These are phyloP conservation scores for Chromobotia macracanthus DNA, from an alignment of 2,797 vertebrate genomes.

Conservation along the genomic window DNA sequence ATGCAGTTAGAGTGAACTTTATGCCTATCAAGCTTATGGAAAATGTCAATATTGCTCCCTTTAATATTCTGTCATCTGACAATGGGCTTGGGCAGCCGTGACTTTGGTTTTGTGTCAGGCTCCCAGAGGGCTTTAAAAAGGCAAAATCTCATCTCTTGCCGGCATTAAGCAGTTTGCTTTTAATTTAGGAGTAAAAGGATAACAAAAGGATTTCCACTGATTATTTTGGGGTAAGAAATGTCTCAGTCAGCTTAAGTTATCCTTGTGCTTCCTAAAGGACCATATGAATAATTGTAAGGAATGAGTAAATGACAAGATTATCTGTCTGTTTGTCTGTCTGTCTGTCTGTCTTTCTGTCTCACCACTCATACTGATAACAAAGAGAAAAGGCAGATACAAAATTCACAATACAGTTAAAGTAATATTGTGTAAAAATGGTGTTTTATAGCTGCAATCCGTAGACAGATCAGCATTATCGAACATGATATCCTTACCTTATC, in stretches of 20 bases:
- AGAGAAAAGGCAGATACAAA: too few relatives aligned
- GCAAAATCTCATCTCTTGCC: constrained; percentile 39
- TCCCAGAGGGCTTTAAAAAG: constrained; percentile 47
- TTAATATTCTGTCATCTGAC: constrained; percentile 60
- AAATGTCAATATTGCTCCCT: constrained; percentile 60
- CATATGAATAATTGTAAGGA: constrained; percentile 16
- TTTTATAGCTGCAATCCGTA: too few relatives aligned
- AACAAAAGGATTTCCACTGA: constrained; percentile 62
- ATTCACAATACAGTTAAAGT: too few relatives aligned
- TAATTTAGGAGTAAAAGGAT: constrained; percentile 63
- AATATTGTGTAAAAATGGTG: too few relatives aligned
- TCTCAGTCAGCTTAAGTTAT: constrained; percentile 54
- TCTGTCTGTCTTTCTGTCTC: background rate
- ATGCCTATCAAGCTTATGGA: constrained; percentile 49
- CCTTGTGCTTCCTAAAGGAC: constrained; percentile 49
- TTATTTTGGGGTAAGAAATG: constrained; percentile 52
- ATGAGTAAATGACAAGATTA: constrained; percentile 12
- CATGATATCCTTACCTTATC: too few relatives aligned
- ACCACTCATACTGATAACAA: too few relatives aligned
- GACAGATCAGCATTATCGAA: too few relatives aligned
- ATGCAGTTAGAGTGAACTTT: constrained; percentile 53
- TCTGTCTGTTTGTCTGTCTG: background rate
- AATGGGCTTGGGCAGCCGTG: constrained; percentile 43
- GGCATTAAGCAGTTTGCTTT: constrained; percentile 62
- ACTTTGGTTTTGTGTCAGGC: constrained; percentile 45